Base-by-base conservation (phyloP, 2,113 vertebrate species). In the Chunga burmeisteri region DNA sequence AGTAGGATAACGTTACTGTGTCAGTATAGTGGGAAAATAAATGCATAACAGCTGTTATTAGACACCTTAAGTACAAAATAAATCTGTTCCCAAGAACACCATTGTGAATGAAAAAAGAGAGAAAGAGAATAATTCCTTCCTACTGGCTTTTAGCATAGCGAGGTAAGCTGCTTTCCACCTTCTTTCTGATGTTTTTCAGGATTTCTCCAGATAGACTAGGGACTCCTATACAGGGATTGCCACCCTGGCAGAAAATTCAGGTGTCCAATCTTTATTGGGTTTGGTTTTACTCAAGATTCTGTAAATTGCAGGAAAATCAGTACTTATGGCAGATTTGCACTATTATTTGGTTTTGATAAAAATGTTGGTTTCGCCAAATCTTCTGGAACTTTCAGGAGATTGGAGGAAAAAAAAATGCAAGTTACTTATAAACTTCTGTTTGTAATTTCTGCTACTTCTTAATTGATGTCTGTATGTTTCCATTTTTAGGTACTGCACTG, bases 41-140 rank as follows among this genome's bases (percentile, higher is more conserved):
- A 92, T 49, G 71, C 17, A 5, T 34, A 95, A 65, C 79, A 71
- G 68, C 87, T 91, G 65, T 29, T 89, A 89, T 91, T 96, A 94
- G 81, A 15, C 72, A 38, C 58, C 2, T 0, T 46, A 71, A 84
- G 34, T 29, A 74, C 74, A 74, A 96, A 97, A 89, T 89, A 93
- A 92, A 92, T 91, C 95, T 86, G 67, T 79, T 94, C 36, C 80
- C 55, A 55, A 30, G 85, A 93, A 20, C 50, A 47, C 55, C 30
- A 34, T 75, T 92, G 90, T 93, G 89, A 67, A 58, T 74, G 63
- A 77, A 66, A 89, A 50, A 58, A 36, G 32, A 56, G 49, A 61
- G 65, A 40, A 29, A 36, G n/a, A 26, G 71, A 81, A 75, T 90
- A 96, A 93, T 86, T 75, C 72, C 27, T 70, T 40, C 30, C 72